Conservation (phyloP, 2,888 invertebrate genomes). For the Hyalella azteca region DNA sequence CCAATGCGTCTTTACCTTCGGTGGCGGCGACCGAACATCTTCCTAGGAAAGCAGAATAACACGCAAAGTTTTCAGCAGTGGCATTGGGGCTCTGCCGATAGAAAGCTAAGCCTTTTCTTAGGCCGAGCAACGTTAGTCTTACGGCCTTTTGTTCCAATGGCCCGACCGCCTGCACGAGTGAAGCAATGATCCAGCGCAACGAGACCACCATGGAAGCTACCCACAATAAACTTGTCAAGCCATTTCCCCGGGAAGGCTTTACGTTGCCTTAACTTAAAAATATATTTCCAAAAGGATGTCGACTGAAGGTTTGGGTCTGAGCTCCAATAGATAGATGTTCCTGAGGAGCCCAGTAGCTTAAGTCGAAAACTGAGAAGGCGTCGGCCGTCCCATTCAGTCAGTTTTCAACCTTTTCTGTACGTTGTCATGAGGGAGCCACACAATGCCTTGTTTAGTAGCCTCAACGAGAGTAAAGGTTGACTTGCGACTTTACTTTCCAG, state of each 20-base stretch:
- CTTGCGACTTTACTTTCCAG: neutral
- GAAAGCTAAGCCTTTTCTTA: neutral
- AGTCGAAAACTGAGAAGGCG: slow-evolving; percentile 8
- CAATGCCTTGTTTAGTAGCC: slow-evolving; percentile 16
- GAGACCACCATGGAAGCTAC: slow-evolving; percentile 27
- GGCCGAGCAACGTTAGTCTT: slow-evolving; percentile 24
- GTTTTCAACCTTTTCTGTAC: no score
- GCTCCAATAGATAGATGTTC: slow-evolving; percentile 24
- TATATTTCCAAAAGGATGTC: slow-evolving; percentile 35
- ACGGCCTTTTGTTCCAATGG: slow-evolving; percentile 22
- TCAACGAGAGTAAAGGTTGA: neutral
- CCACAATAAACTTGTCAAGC: slow-evolving; percentile 28
- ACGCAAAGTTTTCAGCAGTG: slow-evolving; percentile 10
- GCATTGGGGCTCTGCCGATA: neutral
- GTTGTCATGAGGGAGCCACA: no score
- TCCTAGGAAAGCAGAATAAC: neutral
- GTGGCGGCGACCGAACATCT: slow-evolving; percentile 17
- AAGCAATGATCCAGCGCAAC: slow-evolving; percentile 18
- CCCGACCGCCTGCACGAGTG: neutral
- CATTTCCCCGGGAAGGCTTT: slow-evolving; percentile 32
- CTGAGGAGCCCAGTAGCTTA: slow-evolving; percentile 12
- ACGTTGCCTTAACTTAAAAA: slow-evolving; percentile 35
- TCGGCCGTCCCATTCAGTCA: no score
- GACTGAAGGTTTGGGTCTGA: slow-evolving; percentile 11
- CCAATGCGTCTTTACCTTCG: no score